A percentile compares a stretch with the other conserved stretches of the same genome.
phyloP scores from a whole-genome alignment of 2,113 vertebrate species.

The Xiphophorus couchianus region DNA sequence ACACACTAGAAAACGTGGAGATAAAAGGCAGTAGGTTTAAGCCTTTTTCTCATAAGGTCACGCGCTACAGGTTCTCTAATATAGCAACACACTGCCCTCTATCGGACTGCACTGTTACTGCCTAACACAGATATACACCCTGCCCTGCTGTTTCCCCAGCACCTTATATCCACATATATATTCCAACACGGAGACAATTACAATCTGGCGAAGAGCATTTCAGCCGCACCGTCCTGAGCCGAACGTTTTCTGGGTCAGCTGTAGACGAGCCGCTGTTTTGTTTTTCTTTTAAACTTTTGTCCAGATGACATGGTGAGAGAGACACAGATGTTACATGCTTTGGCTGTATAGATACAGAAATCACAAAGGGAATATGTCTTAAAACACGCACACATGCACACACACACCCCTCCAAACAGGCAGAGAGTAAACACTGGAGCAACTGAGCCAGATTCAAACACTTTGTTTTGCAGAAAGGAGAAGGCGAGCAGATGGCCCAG shows the following conservation, averaged over 20 bases:
- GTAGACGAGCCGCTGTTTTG: slow-evolving; percentile 14
- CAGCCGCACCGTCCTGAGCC: slow-evolving; percentile 5
- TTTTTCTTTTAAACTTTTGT: slow-evolving; percentile 17
- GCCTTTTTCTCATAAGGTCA: not conserved
- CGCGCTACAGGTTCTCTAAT: slow-evolving; percentile 9
- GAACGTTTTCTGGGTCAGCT: slow-evolving; percentile 30
- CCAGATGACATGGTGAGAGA: slow-evolving; percentile 31
- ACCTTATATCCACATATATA: slow-evolving; percentile 2
- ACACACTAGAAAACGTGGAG: not conserved
- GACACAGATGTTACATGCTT: slow-evolving; percentile 55
- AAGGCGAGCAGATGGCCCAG: slow-evolving; percentile 94
- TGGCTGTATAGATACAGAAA: slow-evolving; percentile 44
- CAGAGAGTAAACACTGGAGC: slow-evolving; percentile 88
- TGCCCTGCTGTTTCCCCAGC: slow-evolving; percentile 34
- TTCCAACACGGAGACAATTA: slow-evolving; percentile 2
- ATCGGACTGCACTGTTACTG: slow-evolving; percentile 33
- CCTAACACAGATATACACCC: not conserved
- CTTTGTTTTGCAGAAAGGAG: slow-evolving; percentile 82
- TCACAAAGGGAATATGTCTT: slow-evolving; percentile 48
- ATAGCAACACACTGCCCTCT: slow-evolving; percentile 72
- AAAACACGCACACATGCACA: slow-evolving; percentile 2
- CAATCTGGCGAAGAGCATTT: slow-evolving; percentile 17
- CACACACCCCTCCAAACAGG: slow-evolving; percentile 75
- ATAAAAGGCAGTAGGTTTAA: not conserved
- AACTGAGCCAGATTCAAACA: slow-evolving; percentile 86